These are phyloP conservation scores for Chalcosyrphus nemorum DNA, from an alignment of 2,888 invertebrate genomes.

Conservation along the genomic window DNA sequence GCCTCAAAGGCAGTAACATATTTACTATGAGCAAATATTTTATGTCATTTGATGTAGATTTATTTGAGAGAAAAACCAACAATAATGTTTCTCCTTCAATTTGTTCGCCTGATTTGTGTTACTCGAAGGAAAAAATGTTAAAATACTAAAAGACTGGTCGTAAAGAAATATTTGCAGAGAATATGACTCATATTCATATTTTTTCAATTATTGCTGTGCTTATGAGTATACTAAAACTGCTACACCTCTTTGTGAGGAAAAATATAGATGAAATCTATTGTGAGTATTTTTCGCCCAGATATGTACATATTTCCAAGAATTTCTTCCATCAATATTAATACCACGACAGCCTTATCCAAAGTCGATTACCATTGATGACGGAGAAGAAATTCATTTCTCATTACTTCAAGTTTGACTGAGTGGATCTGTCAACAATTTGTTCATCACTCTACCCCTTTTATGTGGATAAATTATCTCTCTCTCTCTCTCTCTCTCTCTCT, in stretches of 20 bases:
- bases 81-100: background rate
- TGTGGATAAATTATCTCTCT: slow-evolving; percentile 24
- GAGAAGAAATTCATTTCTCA: slow-evolving; percentile 19
- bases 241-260: too few species aligned
- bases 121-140: background rate
- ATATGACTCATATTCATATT: too few species aligned
- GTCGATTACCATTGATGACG: slow-evolving; percentile 5
- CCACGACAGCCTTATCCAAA: slow-evolving; percentile 3
- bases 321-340: background rate
- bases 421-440: slow-evolving; percentile 27
- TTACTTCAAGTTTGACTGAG: slow-evolving; percentile 25
- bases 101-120: background rate
- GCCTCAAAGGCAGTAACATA: background rate
- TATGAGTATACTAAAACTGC: too few species aligned
- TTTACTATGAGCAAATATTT: slow-evolving; percentile 27
- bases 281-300: background rate
- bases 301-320: too few species aligned
- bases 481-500: too few species aligned
- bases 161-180: too few species aligned
- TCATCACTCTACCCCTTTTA: slow-evolving; percentile 9
- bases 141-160: too few species aligned
- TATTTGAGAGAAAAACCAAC: slow-evolving; percentile 23
- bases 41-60: background rate
- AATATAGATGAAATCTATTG: too few species aligned
- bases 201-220: too few species aligned